Conservation (phyloP, 2,888 invertebrate species). For the Drosophila glabriapex region DNA sequence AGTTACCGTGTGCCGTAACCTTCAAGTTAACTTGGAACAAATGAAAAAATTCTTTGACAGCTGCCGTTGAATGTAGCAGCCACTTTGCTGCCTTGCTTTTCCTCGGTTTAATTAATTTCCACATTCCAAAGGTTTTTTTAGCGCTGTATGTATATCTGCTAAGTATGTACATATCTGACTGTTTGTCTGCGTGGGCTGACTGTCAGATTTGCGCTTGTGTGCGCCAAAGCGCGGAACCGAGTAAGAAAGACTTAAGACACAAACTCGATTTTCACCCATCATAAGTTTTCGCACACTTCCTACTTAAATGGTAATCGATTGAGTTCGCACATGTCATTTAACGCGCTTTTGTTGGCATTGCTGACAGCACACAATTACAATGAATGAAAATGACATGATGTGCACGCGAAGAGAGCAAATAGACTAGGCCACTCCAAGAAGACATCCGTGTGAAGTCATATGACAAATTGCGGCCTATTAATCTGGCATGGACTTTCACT, state of each 20-base stretch:
- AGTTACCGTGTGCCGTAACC: constrained; percentile 58
- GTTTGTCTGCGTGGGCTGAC: constrained; percentile 21
- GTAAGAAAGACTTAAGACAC: constrained; percentile 70
- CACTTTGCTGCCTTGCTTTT: constrained; percentile 45
- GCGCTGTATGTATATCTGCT: constrained; percentile 22
- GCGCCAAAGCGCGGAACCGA: constrained; percentile 57
- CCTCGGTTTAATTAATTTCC: constrained; percentile 72
- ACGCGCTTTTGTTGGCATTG: constrained; percentile 71
- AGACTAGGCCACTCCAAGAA: constrained; percentile 34
- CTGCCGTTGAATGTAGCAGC: constrained; percentile 58
- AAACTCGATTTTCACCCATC: constrained; percentile 58
- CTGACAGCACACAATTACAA: constrained; percentile 69
- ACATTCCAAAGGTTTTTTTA: constrained; percentile 58
- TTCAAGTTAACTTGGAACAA: constrained; percentile 68
- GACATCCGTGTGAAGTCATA: constrained; percentile 45
- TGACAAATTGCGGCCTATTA: constrained; percentile 78
- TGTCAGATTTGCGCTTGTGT: constrained; percentile 53
- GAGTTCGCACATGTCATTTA: constrained; percentile 78
- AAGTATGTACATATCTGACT: constrained; percentile 7
- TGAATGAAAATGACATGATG: constrained; percentile 75
- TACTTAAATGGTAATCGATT: constrained; percentile 72
- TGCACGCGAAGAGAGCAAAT: constrained; percentile 53
- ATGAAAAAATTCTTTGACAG: constrained; percentile 77
- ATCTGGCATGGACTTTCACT: constrained; percentile 76
- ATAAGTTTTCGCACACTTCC: constrained; percentile 65